A percentile compares a stretch with the other conserved stretches of the same genome.
phyloP scores from a whole-genome alignment of 2,888 invertebrate species.

The Masnerella sp. region DNA sequence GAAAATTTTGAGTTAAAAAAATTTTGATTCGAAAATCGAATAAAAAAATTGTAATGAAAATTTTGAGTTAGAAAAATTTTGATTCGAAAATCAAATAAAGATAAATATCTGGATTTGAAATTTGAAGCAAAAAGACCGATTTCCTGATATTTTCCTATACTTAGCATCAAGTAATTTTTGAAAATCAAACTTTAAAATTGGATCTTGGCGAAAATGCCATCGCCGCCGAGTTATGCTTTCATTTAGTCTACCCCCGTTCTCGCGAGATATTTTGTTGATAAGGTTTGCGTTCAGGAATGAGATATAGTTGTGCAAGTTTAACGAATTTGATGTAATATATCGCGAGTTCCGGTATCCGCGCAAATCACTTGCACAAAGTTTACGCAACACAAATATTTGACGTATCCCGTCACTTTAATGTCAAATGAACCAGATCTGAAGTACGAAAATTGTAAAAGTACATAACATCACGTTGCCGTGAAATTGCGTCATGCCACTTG shows the following conservation, averaged over 20 bases:
- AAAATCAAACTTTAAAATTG: neutral
- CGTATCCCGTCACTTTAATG: slow-evolving; percentile 47
- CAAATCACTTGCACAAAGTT: slow-evolving; percentile 49
- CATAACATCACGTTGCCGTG: slow-evolving; percentile 35
- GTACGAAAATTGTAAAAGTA: slow-evolving; percentile 49
- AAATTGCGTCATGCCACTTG: slow-evolving; percentile 43
- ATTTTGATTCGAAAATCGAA: too few species aligned
- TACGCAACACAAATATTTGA: slow-evolving; percentile 51
- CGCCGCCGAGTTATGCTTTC: slow-evolving; percentile 8
- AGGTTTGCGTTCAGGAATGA: slow-evolving; percentile 30
- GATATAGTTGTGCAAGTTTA: slow-evolving; percentile 40
- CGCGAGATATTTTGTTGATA: slow-evolving; percentile 30
- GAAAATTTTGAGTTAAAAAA: too few species aligned
- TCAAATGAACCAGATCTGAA: slow-evolving; percentile 51
- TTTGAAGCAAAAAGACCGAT: too few species aligned
- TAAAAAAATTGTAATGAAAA: too few species aligned
- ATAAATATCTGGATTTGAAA: too few species aligned
- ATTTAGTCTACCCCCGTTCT: slow-evolving; percentile 1
- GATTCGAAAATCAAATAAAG: too few species aligned
- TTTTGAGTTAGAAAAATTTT: too few species aligned
- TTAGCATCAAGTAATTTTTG: too few species aligned
- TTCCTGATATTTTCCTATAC: too few species aligned
- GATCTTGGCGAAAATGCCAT: slow-evolving; percentile 1
- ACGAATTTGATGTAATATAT: slow-evolving; percentile 45
- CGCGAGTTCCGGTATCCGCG: slow-evolving; percentile 23